These are phyloP conservation scores for Barnardius zonarius DNA, from an alignment of 2,113 vertebrate genomes.

Conservation along the genomic window DNA sequence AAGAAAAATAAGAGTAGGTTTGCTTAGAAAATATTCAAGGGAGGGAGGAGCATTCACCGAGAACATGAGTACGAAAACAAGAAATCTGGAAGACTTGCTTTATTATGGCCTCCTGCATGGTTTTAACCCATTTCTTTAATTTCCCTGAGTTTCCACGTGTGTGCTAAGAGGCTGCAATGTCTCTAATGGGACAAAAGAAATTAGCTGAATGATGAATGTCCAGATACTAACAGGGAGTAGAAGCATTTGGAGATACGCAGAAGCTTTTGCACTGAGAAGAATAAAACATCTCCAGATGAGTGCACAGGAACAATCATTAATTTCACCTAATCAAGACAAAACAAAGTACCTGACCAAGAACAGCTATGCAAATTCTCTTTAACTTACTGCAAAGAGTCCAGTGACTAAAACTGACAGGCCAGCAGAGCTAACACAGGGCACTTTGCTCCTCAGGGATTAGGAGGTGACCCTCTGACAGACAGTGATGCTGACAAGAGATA, in stretches of 20 bases:
- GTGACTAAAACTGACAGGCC: background rate
- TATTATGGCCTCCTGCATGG: background rate
- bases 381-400: background rate
- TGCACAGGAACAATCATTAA: background rate
- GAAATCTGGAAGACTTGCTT: background rate
- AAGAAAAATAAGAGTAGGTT: background rate
- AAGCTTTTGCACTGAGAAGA: background rate
- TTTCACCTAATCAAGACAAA: background rate
- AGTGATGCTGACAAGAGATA: background rate
- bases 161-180: background rate
- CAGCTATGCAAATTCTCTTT: background rate
- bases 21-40: background rate
- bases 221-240: background rate
- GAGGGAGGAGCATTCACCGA: background rate
- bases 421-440: background rate
- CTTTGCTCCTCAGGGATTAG: background rate
- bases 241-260: background rate
- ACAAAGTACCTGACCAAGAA: background rate
- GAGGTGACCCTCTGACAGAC: conserved; percentile 22
- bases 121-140: background rate
- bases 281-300: background rate
- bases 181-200: background rate
- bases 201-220: background rate
- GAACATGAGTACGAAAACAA: background rate
- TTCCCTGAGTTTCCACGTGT: background rate